phyloP scores from a whole-genome alignment of 2,113 vertebrate species.

The Phylloscopus trochiloides region DNA sequence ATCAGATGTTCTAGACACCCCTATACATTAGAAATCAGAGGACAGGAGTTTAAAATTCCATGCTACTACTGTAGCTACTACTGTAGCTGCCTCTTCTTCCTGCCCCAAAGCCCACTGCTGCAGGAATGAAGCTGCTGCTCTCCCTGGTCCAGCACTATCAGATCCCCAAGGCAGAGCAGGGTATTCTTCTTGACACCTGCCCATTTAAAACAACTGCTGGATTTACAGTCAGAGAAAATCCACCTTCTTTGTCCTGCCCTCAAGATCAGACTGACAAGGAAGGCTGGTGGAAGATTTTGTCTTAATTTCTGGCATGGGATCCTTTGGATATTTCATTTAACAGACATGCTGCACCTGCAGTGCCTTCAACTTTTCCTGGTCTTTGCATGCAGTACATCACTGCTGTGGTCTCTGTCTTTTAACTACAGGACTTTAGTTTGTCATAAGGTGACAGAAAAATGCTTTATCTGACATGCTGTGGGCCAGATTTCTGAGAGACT shows the following conservation, averaged over 20 bases:
- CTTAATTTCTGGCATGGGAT: background rate
- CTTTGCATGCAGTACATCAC: fast-evolving
- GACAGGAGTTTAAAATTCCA: background rate
- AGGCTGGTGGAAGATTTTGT: background rate
- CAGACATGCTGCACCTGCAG: background rate
- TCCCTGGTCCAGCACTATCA: fast-evolving
- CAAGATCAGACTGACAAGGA: background rate
- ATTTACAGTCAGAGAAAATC: background rate
- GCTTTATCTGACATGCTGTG: background rate
- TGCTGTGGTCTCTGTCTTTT: background rate
- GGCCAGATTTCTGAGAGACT: background rate
- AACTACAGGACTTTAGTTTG: background rate
- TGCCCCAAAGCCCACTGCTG: background rate
- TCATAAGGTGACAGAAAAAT: background rate
- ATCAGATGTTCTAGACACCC: background rate
- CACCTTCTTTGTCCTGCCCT: background rate
- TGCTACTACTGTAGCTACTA: background rate
- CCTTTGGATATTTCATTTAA: background rate
- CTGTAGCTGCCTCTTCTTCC: background rate
- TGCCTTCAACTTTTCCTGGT: background rate
- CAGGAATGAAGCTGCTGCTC: background rate
- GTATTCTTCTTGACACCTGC: background rate
- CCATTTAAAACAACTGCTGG: background rate
- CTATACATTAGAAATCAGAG: background rate
- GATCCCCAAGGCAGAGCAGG: background rate